These are phyloP conservation scores for Glandiceps talaboti DNA, from an alignment of 53 echinoderm and acorn worm genomes.

Conservation along the genomic window DNA sequence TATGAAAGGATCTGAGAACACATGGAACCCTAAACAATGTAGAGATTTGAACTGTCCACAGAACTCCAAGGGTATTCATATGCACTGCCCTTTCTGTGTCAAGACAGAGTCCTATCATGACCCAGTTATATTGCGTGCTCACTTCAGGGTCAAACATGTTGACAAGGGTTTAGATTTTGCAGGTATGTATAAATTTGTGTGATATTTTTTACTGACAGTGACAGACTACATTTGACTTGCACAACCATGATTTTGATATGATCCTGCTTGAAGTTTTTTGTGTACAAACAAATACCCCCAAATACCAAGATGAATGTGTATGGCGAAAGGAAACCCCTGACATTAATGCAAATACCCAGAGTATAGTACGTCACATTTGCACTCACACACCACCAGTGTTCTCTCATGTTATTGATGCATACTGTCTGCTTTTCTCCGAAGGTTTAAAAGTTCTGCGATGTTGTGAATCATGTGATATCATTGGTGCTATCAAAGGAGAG, in stretches of 20 bases:
- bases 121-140: conserved; percentile 32
- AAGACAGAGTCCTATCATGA: conserved; percentile 18
- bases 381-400: too few relatives aligned
- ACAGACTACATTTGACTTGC: too few relatives aligned
- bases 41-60: conserved; percentile 10
- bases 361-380: too few relatives aligned
- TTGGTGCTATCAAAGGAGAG: conserved; percentile 28
- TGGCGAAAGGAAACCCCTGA: too few relatives aligned
- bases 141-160: conserved; percentile 48
- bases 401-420: too few relatives aligned
- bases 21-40: conserved; percentile 25
- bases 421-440: too few relatives aligned
- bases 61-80: conserved; percentile 15
- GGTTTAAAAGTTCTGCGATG: conserved; percentile 39
- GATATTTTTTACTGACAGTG: too few relatives aligned
- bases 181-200: conserved; percentile 22
- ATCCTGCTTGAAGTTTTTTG: too few relatives aligned
- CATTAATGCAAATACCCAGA: too few relatives aligned
- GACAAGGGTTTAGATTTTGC: conserved; percentile 44
- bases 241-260: too few relatives aligned
- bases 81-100: conserved; percentile 43
- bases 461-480: conserved; percentile 25
- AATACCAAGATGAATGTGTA: too few relatives aligned
- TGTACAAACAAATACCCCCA: too few relatives aligned
- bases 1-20: conserved; percentile 35